Conservation (phyloP, 2,797 vertebrate genomes). For the Phylloscopus collybita region DNA sequence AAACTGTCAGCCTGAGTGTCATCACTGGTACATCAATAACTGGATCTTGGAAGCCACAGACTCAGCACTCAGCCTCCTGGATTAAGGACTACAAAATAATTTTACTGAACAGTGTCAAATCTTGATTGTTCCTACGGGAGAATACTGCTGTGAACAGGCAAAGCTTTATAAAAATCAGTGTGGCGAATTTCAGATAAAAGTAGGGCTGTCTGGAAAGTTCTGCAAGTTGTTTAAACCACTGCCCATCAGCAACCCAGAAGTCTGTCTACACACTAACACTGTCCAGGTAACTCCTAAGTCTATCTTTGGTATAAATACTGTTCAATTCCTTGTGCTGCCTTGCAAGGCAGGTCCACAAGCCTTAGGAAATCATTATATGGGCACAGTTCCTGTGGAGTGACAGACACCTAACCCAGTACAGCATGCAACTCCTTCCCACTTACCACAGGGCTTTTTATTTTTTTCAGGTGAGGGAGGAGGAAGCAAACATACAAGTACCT, state of each 20-base stretch:
- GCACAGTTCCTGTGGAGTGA: neutral
- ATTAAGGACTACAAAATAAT: neutral
- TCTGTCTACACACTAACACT: accelerated
- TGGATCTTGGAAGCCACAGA: neutral
- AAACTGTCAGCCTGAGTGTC: neutral
- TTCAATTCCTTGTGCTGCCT: neutral
- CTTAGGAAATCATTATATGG: accelerated
- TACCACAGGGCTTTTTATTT: neutral
- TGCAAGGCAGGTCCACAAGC: neutral
- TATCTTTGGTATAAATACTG: neutral
- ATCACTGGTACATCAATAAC: neutral
- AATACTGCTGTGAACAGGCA: neutral
- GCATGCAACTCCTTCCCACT: neutral
- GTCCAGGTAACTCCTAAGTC: neutral
- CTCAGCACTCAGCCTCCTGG: neutral
- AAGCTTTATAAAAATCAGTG: neutral
- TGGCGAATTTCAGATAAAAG: neutral
- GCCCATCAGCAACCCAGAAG: neutral
- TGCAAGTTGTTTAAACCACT: neutral
- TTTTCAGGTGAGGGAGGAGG: neutral
- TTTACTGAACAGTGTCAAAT: neutral
- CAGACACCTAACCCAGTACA: neutral
- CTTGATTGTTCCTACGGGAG: accelerated
- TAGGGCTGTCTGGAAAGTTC: neutral
- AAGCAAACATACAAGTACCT: neutral